Conservation (phyloP, 2,113 vertebrate genomes). For the Heterotis niloticus region DNA sequence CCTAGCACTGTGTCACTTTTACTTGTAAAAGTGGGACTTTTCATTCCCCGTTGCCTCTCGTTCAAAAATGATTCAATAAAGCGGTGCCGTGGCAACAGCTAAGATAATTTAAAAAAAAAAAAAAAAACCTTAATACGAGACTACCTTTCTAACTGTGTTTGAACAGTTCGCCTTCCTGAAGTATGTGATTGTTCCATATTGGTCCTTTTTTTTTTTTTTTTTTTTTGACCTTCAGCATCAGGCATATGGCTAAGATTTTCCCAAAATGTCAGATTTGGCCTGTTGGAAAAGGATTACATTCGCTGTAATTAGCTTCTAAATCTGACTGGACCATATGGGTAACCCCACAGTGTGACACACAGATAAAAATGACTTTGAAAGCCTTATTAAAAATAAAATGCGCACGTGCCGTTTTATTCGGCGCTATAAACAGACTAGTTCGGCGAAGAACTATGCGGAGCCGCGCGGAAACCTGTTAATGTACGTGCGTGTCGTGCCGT, state of each 20-base stretch:
- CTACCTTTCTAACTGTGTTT: too few relatives aligned
- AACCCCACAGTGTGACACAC: neutral
- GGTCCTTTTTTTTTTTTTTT: too few relatives aligned
- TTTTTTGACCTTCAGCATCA: too few relatives aligned
- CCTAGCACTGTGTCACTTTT: too few relatives aligned
- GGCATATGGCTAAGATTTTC: neutral
- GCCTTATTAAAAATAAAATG: neutral
- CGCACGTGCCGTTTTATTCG: neutral
- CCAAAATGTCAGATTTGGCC: neutral
- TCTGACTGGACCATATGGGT: neutral
- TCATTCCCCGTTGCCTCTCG: too few relatives aligned
- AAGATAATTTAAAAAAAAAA: too few relatives aligned
- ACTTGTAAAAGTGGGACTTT: too few relatives aligned
- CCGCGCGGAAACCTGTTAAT: conserved; percentile 17
- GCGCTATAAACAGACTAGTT: neutral
- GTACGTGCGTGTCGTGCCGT: conserved; percentile 56
- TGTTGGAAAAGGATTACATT: neutral
- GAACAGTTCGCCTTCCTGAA: too few relatives aligned
- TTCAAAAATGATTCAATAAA: too few relatives aligned
- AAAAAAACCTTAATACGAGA: too few relatives aligned
- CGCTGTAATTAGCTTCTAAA: neutral
- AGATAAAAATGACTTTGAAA: neutral
- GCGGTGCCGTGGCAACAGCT: too few relatives aligned
- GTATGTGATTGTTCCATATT: too few relatives aligned
- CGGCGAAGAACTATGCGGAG: neutral